Evolutionary conservation across 2,113 vertebrate genomes (phyloP), one percentile per base, ranked within the genome.

Genomic region (Hypocryptadius cinnamomeus): DNA sequence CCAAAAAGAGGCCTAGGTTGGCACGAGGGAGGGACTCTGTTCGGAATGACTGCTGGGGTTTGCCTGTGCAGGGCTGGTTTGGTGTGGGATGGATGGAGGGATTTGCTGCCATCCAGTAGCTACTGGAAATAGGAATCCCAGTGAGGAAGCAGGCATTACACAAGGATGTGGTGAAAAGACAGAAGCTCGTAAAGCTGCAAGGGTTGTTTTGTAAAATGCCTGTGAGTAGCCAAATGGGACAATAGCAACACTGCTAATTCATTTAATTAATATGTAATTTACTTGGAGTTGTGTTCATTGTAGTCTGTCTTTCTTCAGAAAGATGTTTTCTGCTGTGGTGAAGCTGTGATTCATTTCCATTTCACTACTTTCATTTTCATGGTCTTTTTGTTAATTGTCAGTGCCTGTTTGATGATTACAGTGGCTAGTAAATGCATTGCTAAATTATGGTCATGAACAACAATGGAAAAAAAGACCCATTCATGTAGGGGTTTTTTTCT

Each of bases 191-290:
- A 92, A 95, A 91, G 85, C 94, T 83, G 93, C 82, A 60, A 94
- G 87, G 31, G 23, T 86, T 22, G 85, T 89, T 96, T 89, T 92
- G 71, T 91, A 40, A 83, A 94, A 94, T 64, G 90, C 5, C 1
- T 60, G 68, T 40, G 85, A 90, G 85, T 92, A 68, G 93, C 96
- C 95, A 96, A 95, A 85, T 94, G 64, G 79, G 93, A 96, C 94
- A 96, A 94, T 96, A 91, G 89, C 56, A 88, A 88, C 64, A 74
- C 79, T 95, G 94, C 94, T 96, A 96, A 95, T 96, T 95, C 93
- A 90, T 86, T 95, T 96, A 95, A 95, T 96, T 96, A 96, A 94
- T 96, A 94, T 94, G 94, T 96, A 94, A 93, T 96, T 92, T 96
- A 90, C 68, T 96, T 94, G 85, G 44, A 94, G 77, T 90, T 90